Evolutionary conservation across 2,113 vertebrate genomes (phyloP).

Genomic region (Martes martes): DNA sequence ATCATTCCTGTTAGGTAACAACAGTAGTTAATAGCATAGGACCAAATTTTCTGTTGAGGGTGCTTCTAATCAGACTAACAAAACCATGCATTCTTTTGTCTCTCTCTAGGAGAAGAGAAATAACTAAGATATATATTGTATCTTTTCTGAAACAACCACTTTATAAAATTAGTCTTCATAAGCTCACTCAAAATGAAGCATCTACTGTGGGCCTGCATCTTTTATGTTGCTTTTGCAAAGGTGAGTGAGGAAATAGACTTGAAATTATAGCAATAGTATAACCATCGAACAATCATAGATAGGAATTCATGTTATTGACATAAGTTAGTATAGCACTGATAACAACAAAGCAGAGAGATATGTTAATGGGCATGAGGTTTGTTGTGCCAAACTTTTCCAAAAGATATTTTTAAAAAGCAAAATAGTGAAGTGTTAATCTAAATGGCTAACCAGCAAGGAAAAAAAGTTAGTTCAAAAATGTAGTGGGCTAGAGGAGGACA

Average conservation of each 20-base stretch:
- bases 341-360: background rate
- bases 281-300: background rate
- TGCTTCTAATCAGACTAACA: background rate
- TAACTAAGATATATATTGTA: background rate
- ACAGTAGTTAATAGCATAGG: background rate
- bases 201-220: slow-evolving; percentile 51
- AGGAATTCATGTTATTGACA: background rate
- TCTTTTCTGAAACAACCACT: background rate
- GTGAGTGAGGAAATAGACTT: slow-evolving; percentile 23
- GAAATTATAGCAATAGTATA: background rate
- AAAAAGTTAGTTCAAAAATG: background rate
- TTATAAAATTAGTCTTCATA: background rate
- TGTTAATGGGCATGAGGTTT: background rate
- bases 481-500: background rate
- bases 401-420: background rate
- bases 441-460: background rate
- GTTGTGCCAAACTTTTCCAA: background rate
- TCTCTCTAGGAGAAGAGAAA: background rate
- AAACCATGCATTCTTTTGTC: background rate
- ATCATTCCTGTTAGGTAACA: background rate
- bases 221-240: slow-evolving; percentile 41
- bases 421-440: background rate
- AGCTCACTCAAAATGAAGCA: slow-evolving; percentile 52
- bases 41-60: background rate
- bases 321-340: background rate